A percentile compares a stretch with the other conserved stretches of the same genome.
Conservation (phyloP, 2,113 vertebrate genomes). For the Lucifuga dentata region DNA sequence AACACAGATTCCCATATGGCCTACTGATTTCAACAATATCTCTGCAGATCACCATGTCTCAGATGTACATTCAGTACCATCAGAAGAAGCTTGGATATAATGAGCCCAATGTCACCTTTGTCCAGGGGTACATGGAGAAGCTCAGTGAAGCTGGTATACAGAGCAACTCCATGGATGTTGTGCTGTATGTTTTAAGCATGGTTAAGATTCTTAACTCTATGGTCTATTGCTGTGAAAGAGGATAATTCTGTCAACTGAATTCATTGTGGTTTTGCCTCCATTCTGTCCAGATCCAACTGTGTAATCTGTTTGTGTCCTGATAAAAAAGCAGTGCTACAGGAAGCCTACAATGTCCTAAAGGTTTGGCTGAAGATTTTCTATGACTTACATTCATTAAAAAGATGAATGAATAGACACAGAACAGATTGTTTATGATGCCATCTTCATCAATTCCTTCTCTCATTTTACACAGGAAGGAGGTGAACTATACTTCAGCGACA, state of each 20-base stretch:
- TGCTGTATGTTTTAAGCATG: conserved; percentile 67
- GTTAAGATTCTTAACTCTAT: background rate
- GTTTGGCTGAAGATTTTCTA: conserved; percentile 41
- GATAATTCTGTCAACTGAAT: background rate
- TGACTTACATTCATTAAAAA: background rate
- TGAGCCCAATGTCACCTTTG: conserved; percentile 71
- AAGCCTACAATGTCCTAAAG: conserved; percentile 77
- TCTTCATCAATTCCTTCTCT: background rate
- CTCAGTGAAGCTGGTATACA: conserved; percentile 75
- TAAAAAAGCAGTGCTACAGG: conserved; percentile 75
- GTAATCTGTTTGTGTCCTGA: conserved; percentile 82
- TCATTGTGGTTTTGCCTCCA: background rate
- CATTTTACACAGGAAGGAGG: conserved; percentile 72
- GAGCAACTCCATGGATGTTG: conserved; percentile 70
- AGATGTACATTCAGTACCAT: conserved; percentile 76
- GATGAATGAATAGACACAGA: too few species aligned
- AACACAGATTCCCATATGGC: background rate
- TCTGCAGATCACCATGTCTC: conserved; percentile 64
- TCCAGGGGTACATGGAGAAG: conserved; percentile 81
- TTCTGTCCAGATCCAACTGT: conserved; percentile 80
- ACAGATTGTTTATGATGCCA: background rate
- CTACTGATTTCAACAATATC: background rate
- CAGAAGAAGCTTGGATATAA: conserved; percentile 76
- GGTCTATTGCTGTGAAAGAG: background rate
- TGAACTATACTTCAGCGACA: conserved; percentile 83